phyloP scores from a whole-genome alignment of 2,797 vertebrate genomes.

The Halcyon chelicuti region DNA sequence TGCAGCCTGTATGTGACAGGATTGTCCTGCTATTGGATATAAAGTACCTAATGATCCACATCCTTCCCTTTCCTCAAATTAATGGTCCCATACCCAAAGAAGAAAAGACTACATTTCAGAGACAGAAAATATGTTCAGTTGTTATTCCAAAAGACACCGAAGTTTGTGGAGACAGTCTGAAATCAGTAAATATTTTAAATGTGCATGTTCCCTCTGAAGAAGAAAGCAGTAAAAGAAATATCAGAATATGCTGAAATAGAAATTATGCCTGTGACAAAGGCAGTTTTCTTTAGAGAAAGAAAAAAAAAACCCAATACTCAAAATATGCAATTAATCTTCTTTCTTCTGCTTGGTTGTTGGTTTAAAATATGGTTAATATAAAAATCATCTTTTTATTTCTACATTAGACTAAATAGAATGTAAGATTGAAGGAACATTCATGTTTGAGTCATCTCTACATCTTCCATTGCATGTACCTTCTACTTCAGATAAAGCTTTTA shows the following conservation, averaged over 20 bases:
- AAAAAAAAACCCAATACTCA: neutral
- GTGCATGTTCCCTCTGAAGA: neutral
- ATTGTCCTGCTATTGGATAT: neutral
- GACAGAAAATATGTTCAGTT: neutral
- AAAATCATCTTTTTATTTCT: neutral
- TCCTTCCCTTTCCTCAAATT: neutral
- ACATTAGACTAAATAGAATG: neutral
- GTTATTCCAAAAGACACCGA: neutral
- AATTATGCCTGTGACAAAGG: neutral
- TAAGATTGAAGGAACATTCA: neutral
- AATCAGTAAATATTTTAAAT: neutral
- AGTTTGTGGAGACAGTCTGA: neutral
- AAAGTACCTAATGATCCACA: neutral
- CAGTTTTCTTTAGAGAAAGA: neutral
- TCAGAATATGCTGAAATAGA: neutral
- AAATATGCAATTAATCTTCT: too few species aligned
- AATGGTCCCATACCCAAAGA: neutral
- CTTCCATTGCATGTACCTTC: neutral
- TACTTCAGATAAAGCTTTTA: neutral
- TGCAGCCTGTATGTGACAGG: neutral
- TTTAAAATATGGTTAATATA: neutral
- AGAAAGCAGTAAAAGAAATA: neutral
- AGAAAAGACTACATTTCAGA: neutral
- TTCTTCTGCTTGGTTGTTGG: neutral
- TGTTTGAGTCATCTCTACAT: neutral